Evolutionary conservation across 2,797 vertebrate species (phyloP).

Genomic region (Crenuchus spilurus): DNA sequence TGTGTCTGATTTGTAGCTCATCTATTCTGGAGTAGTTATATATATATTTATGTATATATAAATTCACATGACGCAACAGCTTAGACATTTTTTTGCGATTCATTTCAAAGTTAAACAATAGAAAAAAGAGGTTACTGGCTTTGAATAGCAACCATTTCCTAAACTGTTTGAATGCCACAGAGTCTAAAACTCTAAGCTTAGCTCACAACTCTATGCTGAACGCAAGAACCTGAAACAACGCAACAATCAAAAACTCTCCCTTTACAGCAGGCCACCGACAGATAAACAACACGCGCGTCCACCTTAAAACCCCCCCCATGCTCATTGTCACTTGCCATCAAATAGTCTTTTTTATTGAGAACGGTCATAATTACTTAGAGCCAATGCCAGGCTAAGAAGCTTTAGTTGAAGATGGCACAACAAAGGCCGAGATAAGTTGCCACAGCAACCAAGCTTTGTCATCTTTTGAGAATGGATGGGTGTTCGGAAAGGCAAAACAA

Average conservation of each 20-base stretch:
- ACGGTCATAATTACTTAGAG: conserved; percentile 66
- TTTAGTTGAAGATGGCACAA: conserved; percentile 64
- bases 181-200: conserved; percentile 96
- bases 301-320: conserved; percentile 30
- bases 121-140: conserved; percentile 91
- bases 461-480: conserved; percentile 55
- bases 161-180: conserved; percentile 99
- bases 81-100: conserved; percentile 69
- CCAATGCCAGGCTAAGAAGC: conserved; percentile 67
- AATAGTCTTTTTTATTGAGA: conserved; percentile 37
- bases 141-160: conserved; percentile 95
- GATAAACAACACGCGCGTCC: conserved; percentile 43
- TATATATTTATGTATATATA: conserved; percentile 78
- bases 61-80: conserved; percentile 76
- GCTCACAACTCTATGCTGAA: conserved; percentile 88
- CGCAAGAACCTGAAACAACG: conserved; percentile 72
- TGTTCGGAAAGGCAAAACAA: conserved; percentile 75
- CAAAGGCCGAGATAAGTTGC: conserved; percentile 58
- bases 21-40: conserved; percentile 73
- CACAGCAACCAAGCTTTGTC: conserved; percentile 54
- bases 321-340: conserved; percentile 59
- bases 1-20: too few species aligned
- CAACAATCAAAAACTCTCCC: conserved; percentile 47
- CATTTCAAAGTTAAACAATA: conserved; percentile 73
- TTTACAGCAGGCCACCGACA: conserved; percentile 49